A percentile compares a stretch with the other conserved stretches of the same genome.
Evolutionary conservation across 2,113 vertebrate species (phyloP).

Genomic region (Siniperca knerii): DNA sequence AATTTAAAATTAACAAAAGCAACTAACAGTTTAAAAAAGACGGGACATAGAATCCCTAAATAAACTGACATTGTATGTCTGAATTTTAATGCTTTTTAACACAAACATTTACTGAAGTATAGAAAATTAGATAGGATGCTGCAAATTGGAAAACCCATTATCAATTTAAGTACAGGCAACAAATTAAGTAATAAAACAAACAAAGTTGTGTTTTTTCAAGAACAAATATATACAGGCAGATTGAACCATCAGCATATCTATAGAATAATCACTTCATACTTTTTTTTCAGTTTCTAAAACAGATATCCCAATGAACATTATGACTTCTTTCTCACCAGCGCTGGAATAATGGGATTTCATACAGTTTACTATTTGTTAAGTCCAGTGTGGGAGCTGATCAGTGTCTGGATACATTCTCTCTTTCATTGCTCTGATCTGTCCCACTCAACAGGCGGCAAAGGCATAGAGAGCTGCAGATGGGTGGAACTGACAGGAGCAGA

Average conservation of each 20-base stretch:
- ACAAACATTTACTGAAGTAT: not conserved
- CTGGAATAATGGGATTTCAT: conserved; percentile 31
- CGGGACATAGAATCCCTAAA: no score
- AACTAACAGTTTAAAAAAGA: not conserved
- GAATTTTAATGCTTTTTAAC: not conserved
- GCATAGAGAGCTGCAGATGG: conserved; percentile 25
- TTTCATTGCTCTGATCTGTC: conserved; percentile 69
- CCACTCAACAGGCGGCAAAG: conserved; percentile 26
- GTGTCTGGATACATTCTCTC: conserved; percentile 61
- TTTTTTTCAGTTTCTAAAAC: conserved; percentile 22
- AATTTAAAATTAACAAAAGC: not conserved
- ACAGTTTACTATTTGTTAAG: conserved; percentile 56
- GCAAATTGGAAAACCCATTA: not conserved
- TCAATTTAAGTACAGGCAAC: conserved; percentile 1
- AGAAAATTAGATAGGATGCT: not conserved
- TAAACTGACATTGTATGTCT: not conserved
- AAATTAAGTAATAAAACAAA: conserved; percentile 2
- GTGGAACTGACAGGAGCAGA: conserved; percentile 30
- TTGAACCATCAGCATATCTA: not conserved
- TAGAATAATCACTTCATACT: not conserved
- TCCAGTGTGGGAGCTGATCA: conserved; percentile 47
- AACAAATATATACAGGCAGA: not conserved
- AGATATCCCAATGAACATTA: conserved; percentile 23
- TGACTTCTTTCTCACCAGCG: conserved; percentile 20
- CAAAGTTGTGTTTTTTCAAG: not conserved